Conservation (phyloP, 2,888 invertebrate species). For the Ophion ventricosus region DNA sequence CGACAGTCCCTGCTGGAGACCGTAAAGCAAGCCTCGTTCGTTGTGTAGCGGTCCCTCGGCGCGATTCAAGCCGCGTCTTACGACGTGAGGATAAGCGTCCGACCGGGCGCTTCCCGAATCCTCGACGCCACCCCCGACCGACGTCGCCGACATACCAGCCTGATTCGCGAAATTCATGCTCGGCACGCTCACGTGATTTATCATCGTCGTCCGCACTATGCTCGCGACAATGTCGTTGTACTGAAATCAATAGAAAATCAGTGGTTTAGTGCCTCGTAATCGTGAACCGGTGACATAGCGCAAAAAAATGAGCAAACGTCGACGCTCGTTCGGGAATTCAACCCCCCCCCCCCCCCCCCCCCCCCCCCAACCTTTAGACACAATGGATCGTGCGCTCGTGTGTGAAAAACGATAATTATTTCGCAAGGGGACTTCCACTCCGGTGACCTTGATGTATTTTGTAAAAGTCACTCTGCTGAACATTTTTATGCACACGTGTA, state of each 20-base stretch:
- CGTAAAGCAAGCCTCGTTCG: constrained; percentile 82
- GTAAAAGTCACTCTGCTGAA: too few relatives aligned
- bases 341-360: too few relatives aligned
- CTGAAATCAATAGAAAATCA: constrained; percentile 74
- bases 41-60: constrained; percentile 84
- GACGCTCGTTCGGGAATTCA: too few relatives aligned
- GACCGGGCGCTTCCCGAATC: constrained; percentile 68
- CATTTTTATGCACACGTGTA: too few relatives aligned
- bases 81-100: constrained; percentile 66
- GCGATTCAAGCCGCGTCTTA: constrained; percentile 79
- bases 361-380: too few relatives aligned
- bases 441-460: too few relatives aligned
- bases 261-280: neutral
- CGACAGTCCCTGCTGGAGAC: constrained; percentile 78
- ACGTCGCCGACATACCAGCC: constrained; percentile 67
- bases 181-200: constrained; percentile 75
- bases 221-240: constrained; percentile 82
- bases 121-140: constrained; percentile 60
- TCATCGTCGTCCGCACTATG: constrained; percentile 79
- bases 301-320: neutral
- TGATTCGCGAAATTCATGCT: constrained; percentile 72
- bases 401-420: too few relatives aligned
- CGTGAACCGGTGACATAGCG: neutral
- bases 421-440: too few relatives aligned
- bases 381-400: too few relatives aligned